Base-by-base conservation (phyloP, 2,888 invertebrate genomes). In the Pterobdella sp. region DNA sequence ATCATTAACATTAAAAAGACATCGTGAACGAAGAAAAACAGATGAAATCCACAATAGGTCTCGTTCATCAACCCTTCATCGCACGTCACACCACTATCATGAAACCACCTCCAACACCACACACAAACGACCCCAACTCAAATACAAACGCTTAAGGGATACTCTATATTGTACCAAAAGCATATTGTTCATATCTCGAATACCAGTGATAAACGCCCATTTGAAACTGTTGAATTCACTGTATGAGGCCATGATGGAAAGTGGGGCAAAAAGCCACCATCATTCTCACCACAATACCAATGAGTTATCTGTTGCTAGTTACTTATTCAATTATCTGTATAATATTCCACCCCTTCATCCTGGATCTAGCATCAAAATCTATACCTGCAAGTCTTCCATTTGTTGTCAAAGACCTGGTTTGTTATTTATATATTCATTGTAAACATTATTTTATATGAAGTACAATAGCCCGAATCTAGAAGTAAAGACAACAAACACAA, bases 111-210 rank as follows among this genome's bases (percentile, higher is more conserved):
- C 74, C 73, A 90, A 67, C 74, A 72, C 56, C 75, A 22, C 74
- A 75, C 56, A 77, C 77, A 66, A 75, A 76, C 49, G 26, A 75
- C 74, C 26, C 42, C 56, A 74, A 18, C 56, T 52, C 1, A 65
- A 82, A 83, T 97, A 93, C 85, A 94, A 96, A 85, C 89, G 92
- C 81, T 88, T 90, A 84, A 93, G 93, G 87, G 96, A 97, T 86
- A 91, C 91, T 85, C 87, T 98, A 77, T 93, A 90, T 86, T 96
- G 95, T 81, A 91, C 94, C 79, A 97, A 97, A 87, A 91, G 92
- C 85, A 91, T 98, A 83, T 91, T 91, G 78, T 88, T 97, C 76
- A 89, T 96, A 80, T 92, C 93, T 81, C 93, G 93, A 84, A 88
- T 91, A 79, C 93, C 96, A 36, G 93, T 93, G 84, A 80, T 82